Evolutionary conservation across 2,797 vertebrate genomes (phyloP), one percentile per base, ranked within the genome.

Genomic region (Myotis pilosus): DNA sequence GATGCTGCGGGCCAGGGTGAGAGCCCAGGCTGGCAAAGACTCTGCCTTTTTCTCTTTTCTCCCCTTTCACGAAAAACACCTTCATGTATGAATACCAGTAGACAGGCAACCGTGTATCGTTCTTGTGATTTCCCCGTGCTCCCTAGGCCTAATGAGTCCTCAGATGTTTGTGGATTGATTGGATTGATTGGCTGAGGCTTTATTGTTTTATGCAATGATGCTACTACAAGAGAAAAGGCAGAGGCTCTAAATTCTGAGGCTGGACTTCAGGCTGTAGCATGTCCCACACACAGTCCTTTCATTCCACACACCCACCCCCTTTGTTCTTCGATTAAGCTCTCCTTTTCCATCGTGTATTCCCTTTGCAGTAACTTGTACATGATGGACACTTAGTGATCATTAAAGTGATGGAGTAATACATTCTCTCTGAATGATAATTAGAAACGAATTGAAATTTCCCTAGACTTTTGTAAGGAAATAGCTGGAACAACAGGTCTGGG

Each of bases 91-190:
- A 74, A 79, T 17, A 53, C 47, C 76, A 44, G 41, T 25, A 68
- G 51, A 15, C 19, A 38, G 17, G 30, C 75, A 23, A 30, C 75
- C 53, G 1, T 62, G 23, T 47, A 60, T 71, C 41, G 19, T 75
- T 79, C 85, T 64, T 10, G 8, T 47, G 53, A 38, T 87, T 87
- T 95, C 41, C 41, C 72, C 91, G 5, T 79, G 78, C 68, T 94
- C 83, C 76, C 71, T 90, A 89, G 79, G 76, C 91, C 64, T 41
- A 20, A 69, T 76, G 66, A 92, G 87, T 94, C 30, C 93, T 95
- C 91, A 53, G 75, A 60, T 81, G 89, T 91, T 95, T 95, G 84
- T 47, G 33, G 93, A 94, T 94, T 92, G 96, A 85, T 96, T 83
- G 60, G 41, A 95, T 93, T 95, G 93, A 94, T 90, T 95, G 76